Evolutionary conservation across 2,888 invertebrate species (phyloP), one percentile per base, ranked within the genome.

Genomic region (Drosophila neutralis): DNA sequence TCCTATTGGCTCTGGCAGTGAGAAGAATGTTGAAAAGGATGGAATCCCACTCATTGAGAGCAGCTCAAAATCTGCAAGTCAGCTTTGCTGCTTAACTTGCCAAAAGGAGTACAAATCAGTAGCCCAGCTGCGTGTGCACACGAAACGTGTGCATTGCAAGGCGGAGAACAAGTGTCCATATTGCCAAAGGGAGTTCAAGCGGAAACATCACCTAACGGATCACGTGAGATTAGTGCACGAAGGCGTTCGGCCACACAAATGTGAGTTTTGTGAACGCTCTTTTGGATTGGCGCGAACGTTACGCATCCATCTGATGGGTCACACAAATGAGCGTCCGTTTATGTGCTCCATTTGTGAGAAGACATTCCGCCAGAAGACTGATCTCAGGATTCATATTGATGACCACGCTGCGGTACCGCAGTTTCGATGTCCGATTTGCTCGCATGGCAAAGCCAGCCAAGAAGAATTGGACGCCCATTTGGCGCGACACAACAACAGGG

Each of bases 321-420:
- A 81, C 36, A 79, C 71, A 21, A 73, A 80, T 13, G 69, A 82
- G 36, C 80, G 83, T 6, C 83, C 83, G 2, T 79, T 70, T 29
- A 18, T 29, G 10, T 81, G 81, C 48, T 58, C 64, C 24, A 38
- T 69, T 45, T 81, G 83, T 21, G 18, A 61, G 10, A 82, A 80
- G 42, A 53, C 66, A 13, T 81, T 81, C 73, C 71, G 82, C 0
- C 83, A 76, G 27, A 57, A 36, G 4, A 27, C 80, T 1, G 73
- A 82, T 35, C 62, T 82, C 2, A 73, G 65, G 13, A 69, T 70
- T 13, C 82, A 81, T 35, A 21, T 65, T 42, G 70, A 60, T n/a
- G 81, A 65, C 6, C 73, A 81, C 18, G 42, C 38, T 1, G 27
- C 72, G 5, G 64, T 51, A 40, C 40, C 69, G 4, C 18, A 51